Conservation (phyloP, 1,140 invertebrate genomes). For the Trichonephila clavata region DNA sequence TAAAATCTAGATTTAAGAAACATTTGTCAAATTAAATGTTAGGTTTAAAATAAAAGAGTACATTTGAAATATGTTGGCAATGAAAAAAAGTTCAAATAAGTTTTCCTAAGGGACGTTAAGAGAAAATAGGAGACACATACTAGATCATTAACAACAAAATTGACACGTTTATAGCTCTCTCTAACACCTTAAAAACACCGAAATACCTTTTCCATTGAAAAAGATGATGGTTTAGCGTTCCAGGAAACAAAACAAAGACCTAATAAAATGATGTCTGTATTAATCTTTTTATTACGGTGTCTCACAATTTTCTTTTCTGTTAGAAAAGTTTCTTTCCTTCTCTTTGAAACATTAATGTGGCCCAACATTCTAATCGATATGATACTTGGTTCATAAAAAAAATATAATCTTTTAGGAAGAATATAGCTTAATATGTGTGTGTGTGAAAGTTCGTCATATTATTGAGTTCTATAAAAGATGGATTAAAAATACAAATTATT, state of each 20-base stretch:
- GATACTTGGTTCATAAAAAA: too few species aligned
- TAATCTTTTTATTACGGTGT: not conserved
- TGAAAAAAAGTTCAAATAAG: conserved; percentile 5
- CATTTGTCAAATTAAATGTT: too few species aligned
- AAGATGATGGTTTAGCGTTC: not conserved
- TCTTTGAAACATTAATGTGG: too few species aligned
- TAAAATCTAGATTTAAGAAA: too few species aligned
- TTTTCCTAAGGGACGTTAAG: not conserved
- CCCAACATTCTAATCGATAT: too few species aligned
- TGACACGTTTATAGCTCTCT: conserved; percentile 26
- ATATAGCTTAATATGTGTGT: too few species aligned
- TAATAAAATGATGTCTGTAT: not conserved
- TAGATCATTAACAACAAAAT: not conserved
- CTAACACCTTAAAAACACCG: not conserved
- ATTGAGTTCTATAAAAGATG: too few species aligned
- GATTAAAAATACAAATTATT: too few species aligned
- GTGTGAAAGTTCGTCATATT: too few species aligned
- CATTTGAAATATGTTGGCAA: not conserved
- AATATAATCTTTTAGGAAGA: too few species aligned
- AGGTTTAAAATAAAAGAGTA: not conserved
- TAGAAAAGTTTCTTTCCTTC: too few species aligned
- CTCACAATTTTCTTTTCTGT: too few species aligned
- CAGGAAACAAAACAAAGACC: not conserved
- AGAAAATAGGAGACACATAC: not conserved
- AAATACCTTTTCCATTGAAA: not conserved